Conservation (phyloP, 1,140 invertebrate genomes). For the Lineus longissimus region DNA sequence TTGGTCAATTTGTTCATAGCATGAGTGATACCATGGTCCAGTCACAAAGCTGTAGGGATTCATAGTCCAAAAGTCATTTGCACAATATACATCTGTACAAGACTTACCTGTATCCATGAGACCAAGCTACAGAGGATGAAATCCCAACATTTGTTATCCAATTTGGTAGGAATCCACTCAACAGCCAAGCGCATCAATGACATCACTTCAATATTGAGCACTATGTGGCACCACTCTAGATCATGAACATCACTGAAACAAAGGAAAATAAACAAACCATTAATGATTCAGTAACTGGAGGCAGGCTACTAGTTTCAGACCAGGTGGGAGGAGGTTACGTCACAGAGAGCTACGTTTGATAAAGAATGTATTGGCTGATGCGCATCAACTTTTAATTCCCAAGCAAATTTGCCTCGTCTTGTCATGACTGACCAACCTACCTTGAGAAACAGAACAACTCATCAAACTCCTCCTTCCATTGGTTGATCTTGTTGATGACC, state of each 20-base stretch:
- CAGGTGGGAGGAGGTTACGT: too few species aligned
- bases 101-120: conserved; percentile 60
- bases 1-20: too few species aligned
- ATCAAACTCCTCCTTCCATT: conserved; percentile 31
- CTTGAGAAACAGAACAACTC: conserved; percentile 27
- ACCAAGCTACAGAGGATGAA: conserved; percentile 63
- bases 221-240: conserved; percentile 10
- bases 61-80: too few species aligned
- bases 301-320: too few species aligned
- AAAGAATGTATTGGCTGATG: too few species aligned
- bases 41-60: too few species aligned
- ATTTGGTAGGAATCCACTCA: not conserved
- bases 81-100: too few species aligned
- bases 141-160: conserved; percentile 61
- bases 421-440: conserved; percentile 14
- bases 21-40: too few species aligned
- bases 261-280: conserved; percentile 4
- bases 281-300: too few species aligned
- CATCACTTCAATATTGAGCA: conserved; percentile 31
- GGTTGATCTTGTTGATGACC: conserved; percentile 23
- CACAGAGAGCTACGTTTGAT: too few species aligned
- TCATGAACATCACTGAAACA: conserved; percentile 25
- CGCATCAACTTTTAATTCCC: not conserved
- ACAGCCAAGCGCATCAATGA: conserved; percentile 24
- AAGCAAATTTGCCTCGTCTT: too few species aligned